Conservation (phyloP, 2,797 vertebrate species). For the Lacerta agilis region DNA sequence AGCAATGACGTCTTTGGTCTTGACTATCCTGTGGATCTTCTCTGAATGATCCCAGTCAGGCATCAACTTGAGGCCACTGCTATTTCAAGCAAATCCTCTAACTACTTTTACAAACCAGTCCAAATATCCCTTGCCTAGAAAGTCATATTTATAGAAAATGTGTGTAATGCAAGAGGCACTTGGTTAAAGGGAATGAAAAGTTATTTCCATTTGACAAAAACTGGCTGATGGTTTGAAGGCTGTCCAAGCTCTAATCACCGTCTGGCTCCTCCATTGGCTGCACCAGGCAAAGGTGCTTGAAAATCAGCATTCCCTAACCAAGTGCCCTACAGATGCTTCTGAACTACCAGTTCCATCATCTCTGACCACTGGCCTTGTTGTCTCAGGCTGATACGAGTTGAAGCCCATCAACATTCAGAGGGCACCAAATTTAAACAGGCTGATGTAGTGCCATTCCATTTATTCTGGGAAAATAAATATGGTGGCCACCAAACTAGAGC, state of each 20-base stretch:
- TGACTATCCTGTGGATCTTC: conserved; percentile 7
- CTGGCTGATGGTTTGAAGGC: conserved; percentile 25
- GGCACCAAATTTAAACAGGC: too few species aligned
- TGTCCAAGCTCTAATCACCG: not conserved
- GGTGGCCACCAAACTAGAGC: too few species aligned
- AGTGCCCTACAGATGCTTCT: not conserved
- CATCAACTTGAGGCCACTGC: conserved; percentile 21
- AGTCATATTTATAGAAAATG: conserved; percentile 51
- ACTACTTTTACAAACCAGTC: conserved; percentile 23
- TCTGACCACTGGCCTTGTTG: not conserved
- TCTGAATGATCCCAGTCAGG: conserved; percentile 24
- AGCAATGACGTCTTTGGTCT: fast-evolving
- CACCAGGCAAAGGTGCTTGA: not conserved
- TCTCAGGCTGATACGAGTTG: not conserved
- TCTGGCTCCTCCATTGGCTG: not conserved
- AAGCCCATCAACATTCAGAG: too few species aligned
- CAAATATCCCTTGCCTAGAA: conserved; percentile 32
- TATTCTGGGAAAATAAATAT: too few species aligned
- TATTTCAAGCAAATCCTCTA: conserved; percentile 27
- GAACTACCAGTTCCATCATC: not conserved
- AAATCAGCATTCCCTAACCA: not conserved
- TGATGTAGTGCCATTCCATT: too few species aligned
- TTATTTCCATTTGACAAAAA: conserved; percentile 38
- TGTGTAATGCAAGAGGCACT: conserved; percentile 41
- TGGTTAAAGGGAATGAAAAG: conserved; percentile 43